Percentiles rank a stretch among this genome's conserved stretches.
phyloP scores from a whole-genome alignment of 2,113 vertebrate species.

The Neofelis nebulosa region DNA sequence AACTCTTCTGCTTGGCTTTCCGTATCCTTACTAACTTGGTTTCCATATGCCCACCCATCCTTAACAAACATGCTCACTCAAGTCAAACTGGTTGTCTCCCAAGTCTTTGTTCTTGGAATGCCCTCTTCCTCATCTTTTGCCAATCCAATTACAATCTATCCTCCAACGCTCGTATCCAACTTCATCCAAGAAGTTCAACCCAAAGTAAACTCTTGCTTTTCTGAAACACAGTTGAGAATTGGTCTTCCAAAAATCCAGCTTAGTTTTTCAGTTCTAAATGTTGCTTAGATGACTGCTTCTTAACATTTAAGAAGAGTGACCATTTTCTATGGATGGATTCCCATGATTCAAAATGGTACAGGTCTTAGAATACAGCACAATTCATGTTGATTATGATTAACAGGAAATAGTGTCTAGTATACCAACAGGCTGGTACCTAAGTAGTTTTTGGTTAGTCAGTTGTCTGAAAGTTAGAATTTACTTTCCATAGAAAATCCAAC shows the following conservation, averaged over 20 bases:
- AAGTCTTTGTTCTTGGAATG: not conserved
- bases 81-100: not conserved
- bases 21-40: not conserved
- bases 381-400: not conserved
- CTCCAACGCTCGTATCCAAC: not conserved
- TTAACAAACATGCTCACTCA: not conserved
- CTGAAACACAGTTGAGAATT: not conserved
- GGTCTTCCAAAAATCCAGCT: not conserved
- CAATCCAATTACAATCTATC: slow-evolving; percentile 26
- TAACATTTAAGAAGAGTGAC: not conserved
- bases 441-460: slow-evolving; percentile 6
- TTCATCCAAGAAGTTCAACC: not conserved
- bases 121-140: not conserved
- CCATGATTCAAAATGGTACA: not conserved
- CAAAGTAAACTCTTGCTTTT: not conserved
- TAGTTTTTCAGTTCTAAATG: not conserved
- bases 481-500: slow-evolving; percentile 9
- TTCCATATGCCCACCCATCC: not conserved
- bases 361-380: not conserved
- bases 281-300: not conserved
- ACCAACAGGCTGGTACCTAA: not conserved
- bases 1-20: not conserved
- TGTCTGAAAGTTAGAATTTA: not conserved
- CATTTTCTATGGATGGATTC: slow-evolving; percentile 8
- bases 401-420: not conserved